Conservation (phyloP, 2,113 vertebrate species). For the Megaceryle maxima region DNA sequence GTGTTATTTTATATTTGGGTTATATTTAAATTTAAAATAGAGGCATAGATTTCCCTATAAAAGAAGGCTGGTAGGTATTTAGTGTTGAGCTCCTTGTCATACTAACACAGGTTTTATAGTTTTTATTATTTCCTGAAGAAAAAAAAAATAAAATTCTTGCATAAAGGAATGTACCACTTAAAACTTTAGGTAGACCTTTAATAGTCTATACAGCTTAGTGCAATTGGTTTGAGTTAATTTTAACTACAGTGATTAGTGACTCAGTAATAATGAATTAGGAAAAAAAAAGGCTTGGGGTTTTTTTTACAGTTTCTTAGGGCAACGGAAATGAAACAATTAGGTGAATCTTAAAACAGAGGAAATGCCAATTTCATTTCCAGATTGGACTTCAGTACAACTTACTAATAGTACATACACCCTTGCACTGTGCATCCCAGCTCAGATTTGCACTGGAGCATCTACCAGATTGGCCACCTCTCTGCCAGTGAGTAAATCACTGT, state of each 20-base stretch:
- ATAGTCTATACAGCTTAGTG: background rate
- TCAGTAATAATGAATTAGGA: background rate
- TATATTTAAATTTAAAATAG: background rate
- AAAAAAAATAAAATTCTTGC: background rate
- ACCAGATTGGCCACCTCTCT: background rate
- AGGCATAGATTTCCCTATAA: background rate
- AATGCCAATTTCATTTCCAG: background rate
- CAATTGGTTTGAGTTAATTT: conserved; percentile 17
- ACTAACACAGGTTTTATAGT: background rate
- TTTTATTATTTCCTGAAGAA: background rate
- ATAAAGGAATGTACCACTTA: conserved; percentile 1
- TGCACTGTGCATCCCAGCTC: background rate
- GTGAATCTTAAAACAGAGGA: background rate
- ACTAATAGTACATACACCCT: background rate
- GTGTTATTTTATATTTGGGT: background rate
- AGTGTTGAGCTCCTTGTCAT: background rate
- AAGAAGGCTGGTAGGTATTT: background rate
- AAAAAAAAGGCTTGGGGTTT: background rate
- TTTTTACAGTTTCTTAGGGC: background rate
- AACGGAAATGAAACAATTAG: background rate
- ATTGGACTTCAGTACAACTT: background rate
- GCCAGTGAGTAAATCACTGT: background rate
- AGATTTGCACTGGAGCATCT: background rate
- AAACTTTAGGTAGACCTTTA: conserved; percentile 9
- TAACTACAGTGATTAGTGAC: conserved; percentile 18